These are phyloP conservation scores for Arrhopalites spinosus DNA, from an alignment of 2,888 invertebrate species.

Conservation along the genomic window DNA sequence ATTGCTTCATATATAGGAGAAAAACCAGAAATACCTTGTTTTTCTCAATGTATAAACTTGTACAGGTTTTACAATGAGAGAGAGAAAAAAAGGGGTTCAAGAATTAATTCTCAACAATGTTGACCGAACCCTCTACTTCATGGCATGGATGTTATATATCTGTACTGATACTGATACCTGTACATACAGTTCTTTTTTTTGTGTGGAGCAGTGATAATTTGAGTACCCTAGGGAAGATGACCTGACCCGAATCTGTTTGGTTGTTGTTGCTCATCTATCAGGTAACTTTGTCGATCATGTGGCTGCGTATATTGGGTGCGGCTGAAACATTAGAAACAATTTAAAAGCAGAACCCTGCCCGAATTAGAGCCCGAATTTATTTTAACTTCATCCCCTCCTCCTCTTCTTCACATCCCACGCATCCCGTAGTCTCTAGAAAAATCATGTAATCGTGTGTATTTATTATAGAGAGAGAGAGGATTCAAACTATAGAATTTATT, in stretches of 20 bases:
- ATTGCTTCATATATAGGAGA: conserved; percentile 12
- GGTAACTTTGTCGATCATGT: background rate
- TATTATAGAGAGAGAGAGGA: conserved; percentile 1
- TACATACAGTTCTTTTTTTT: background rate
- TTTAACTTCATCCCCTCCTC: background rate
- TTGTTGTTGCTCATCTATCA: background rate
- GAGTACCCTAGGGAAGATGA: conserved; percentile 33
- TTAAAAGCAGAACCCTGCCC: conserved; percentile 29
- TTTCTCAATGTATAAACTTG: background rate
- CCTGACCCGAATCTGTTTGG: conserved; percentile 32
- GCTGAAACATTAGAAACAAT: conserved; percentile 29
- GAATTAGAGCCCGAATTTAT: conserved; percentile 19
- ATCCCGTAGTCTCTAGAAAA: background rate
- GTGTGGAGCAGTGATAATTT: conserved; percentile 10
- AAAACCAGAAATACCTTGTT: background rate
- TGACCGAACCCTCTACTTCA: too few species aligned
- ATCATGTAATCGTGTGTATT: conserved; percentile 13
- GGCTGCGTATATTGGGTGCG: conserved; percentile 17
- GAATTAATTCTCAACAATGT: background rate
- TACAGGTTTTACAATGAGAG: background rate
- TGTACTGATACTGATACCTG: background rate
- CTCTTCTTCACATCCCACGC: conserved; percentile 4
- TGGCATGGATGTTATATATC: background rate
- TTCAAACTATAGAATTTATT: too few species aligned
- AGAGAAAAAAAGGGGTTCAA: background rate